These are phyloP conservation scores for Trichogramma evanescens DNA, from an alignment of 2,888 invertebrate genomes.

Conservation along the genomic window DNA sequence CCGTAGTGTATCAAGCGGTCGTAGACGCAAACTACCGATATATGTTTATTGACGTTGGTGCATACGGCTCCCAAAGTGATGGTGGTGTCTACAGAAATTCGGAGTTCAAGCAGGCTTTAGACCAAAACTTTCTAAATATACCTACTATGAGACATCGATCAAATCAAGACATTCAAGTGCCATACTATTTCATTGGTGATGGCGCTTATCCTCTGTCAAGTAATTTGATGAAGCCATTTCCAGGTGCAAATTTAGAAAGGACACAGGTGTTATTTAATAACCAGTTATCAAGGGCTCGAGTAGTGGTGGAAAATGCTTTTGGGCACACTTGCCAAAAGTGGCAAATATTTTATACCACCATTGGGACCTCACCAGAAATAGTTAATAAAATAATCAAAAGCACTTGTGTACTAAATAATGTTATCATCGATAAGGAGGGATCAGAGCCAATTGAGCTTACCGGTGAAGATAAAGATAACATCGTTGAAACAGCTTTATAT, in stretches of 20 bases:
- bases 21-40: constrained; percentile 4
- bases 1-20: constrained; percentile 6
- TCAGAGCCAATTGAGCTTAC: too few species aligned
- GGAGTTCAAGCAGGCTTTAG: constrained; percentile 2
- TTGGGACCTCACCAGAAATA: neutral
- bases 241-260: constrained; percentile 2
- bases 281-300: constrained; percentile 2
- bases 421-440: too few species aligned
- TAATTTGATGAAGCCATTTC: constrained; percentile 10
- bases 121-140: neutral
- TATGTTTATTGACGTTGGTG: constrained; percentile 1
- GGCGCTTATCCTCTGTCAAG: constrained; percentile 7
- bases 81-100: constrained; percentile 8
- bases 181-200: constrained; percentile 12
- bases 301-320: constrained; percentile 5
- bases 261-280: neutral
- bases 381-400: too few species aligned
- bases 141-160: constrained; percentile 1
- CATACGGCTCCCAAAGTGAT: neutral
- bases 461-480: too few species aligned
- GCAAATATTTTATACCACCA: constrained; percentile 8
- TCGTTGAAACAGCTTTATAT: too few species aligned
- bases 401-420: too few species aligned
- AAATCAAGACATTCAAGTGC: constrained; percentile 7
- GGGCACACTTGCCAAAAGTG: constrained; percentile 3